Evolutionary conservation across 2,113 vertebrate species (phyloP).

Genomic region (Pyxicephalus adspersus): DNA sequence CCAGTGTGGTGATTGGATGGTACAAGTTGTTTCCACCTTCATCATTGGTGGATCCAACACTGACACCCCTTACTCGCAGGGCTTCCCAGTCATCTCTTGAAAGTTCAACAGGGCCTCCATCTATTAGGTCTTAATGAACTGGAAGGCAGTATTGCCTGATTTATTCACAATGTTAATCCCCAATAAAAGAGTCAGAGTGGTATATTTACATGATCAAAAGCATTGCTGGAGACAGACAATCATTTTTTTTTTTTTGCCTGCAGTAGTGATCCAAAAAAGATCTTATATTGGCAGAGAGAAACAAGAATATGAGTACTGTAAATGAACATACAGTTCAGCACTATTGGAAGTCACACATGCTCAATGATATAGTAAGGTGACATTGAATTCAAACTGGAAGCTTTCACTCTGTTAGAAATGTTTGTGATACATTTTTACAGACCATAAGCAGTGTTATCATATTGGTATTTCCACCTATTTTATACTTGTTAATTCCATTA

Average conservation of each 20-base stretch:
- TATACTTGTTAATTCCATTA: conserved; percentile 68
- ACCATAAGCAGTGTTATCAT: conserved; percentile 75
- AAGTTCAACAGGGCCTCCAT: conserved; percentile 91
- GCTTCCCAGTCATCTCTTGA: conserved; percentile 97
- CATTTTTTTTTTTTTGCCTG: conserved; percentile 87
- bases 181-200: conserved; percentile 81
- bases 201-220: conserved; percentile 82
- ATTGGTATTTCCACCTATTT: conserved; percentile 70
- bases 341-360: conserved; percentile 68
- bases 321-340: conserved; percentile 63
- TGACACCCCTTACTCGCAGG: conserved; percentile 91
- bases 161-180: conserved; percentile 66
- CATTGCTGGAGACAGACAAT: conserved; percentile 97
- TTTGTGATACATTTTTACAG: conserved; percentile 64
- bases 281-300: conserved; percentile 73
- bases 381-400: conserved; percentile 77
- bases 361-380: conserved; percentile 61
- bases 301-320: conserved; percentile 55
- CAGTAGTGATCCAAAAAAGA: conserved; percentile 73
- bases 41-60: conserved; percentile 94
- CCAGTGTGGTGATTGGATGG: conserved; percentile 98
- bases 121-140: conserved; percentile 89
- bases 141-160: conserved; percentile 66
- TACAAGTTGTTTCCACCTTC: conserved; percentile 98
- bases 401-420: conserved; percentile 72